These are phyloP conservation scores for Zelleria hepariella DNA, from an alignment of 2,888 invertebrate genomes.

Conservation along the genomic window DNA sequence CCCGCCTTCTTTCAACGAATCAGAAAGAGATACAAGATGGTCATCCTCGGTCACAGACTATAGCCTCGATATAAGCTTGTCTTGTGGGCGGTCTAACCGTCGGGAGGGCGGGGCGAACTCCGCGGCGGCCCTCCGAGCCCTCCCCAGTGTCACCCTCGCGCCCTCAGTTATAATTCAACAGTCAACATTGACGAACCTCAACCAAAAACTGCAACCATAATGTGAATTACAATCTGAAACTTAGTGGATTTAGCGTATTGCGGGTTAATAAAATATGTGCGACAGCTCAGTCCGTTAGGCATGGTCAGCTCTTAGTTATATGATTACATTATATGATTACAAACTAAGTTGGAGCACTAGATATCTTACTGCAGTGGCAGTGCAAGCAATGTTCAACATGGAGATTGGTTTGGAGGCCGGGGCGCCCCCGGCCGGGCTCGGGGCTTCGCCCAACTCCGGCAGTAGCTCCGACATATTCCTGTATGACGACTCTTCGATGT, in stretches of 20 bases:
- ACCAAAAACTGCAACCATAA: background rate
- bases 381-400: conserved; percentile 23
- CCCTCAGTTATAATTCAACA: background rate
- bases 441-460: conserved; percentile 53
- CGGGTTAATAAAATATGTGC: no score
- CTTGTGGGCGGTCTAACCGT: background rate
- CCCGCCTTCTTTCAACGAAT: background rate
- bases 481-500: conserved; percentile 73
- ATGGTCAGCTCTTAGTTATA: no score
- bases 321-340: no score
- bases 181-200: background rate
- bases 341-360: no score
- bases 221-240: background rate
- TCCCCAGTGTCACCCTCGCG: background rate
- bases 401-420: conserved; percentile 21
- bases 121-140: background rate
- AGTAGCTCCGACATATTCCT: conserved; percentile 79
- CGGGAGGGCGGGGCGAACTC: background rate
- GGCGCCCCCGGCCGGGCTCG: conserved; percentile 23
- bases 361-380: no score
- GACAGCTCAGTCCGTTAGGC: no score
- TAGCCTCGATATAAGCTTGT: background rate
- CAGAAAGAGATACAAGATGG: background rate
- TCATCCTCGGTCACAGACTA: background rate
- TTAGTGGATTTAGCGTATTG: no score